Base-by-base conservation (phyloP, 2,797 vertebrate species). In the Sebastes trivittatus region DNA sequence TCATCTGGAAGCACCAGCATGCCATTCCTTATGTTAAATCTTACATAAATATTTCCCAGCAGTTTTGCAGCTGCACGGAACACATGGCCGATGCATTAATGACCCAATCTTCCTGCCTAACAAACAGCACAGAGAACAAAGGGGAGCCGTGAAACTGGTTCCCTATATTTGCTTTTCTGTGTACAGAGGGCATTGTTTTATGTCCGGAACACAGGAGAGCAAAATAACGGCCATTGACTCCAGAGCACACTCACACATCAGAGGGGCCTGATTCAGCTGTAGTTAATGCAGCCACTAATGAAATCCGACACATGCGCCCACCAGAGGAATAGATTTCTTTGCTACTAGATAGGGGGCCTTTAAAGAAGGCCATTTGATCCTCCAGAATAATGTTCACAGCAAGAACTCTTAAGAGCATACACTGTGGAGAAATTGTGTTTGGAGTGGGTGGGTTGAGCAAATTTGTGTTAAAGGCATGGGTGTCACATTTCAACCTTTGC, bases 141-240 rank as follows among this genome's bases (percentile, higher is more conserved):
- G 89, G 25, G 61, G 14, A 32, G 71, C 63, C 49, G 56, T 81
- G 68, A 87, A 92, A 91, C 87, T 77, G 36, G 55, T 78, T 73
- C 84, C 67, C 59, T 82, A 78, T 87, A 61, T 93, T 94, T 92
- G 76, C 54, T 59, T 83, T 81, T 82, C 71, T 13, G 30, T 66
- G 81, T 78, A 79, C 65, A 58, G 73, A 74, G 75, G 72, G 58
- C 78, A 93, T 95, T 94, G 92, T 94, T 92, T 92, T 78, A 86
- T 84, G 87, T 81, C 84, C 82, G 77, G 78, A 81, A 89, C 83
- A 55, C 82, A 58, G 77, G 56, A 82, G 80, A 83, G 91, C 89
- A 89, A 90, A 88, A 76, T 86, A 89, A 83, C 84, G 84, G 75
- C 74, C 89, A 88, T 86, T 89, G 80, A 92, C 89, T 91, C 77